phyloP scores from a whole-genome alignment of 2,888 invertebrate genomes.

The Ophion slaviceki region DNA sequence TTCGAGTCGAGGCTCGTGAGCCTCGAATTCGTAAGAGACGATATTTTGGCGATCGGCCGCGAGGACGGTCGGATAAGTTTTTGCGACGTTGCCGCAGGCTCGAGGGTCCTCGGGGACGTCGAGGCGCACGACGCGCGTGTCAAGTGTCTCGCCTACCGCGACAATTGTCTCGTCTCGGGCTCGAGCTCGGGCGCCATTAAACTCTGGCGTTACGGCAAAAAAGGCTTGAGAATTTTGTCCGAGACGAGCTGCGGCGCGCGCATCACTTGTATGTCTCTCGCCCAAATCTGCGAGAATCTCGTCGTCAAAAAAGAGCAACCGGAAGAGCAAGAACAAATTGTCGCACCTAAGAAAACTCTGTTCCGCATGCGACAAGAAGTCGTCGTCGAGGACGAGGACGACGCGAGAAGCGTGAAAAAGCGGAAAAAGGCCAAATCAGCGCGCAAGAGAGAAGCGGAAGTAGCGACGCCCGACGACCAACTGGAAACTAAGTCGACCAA shows the following conservation, averaged over 20 bases:
- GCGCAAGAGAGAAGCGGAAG: slow-evolving; percentile 42
- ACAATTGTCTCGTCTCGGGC: slow-evolving; percentile 87
- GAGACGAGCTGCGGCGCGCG: slow-evolving; percentile 86
- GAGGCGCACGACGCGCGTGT: slow-evolving; percentile 88
- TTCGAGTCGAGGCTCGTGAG: slow-evolving; percentile 89
- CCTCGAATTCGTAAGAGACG: slow-evolving; percentile 88
- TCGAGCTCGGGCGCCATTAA: slow-evolving; percentile 93
- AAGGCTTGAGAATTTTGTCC: slow-evolving; percentile 81
- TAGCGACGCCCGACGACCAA: background rate
- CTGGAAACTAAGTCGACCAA: background rate
- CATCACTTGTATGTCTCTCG: slow-evolving; percentile 89
- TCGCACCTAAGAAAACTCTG: slow-evolving; percentile 59
- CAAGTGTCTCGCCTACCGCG: slow-evolving; percentile 87
- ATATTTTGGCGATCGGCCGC: slow-evolving; percentile 88
- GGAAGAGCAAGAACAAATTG: slow-evolving; percentile 48
- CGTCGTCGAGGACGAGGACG: slow-evolving; percentile 73
- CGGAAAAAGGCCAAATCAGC: slow-evolving; percentile 54
- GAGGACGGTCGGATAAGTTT: slow-evolving; percentile 90
- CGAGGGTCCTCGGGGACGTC: slow-evolving; percentile 78
- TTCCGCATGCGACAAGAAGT: slow-evolving; percentile 73
- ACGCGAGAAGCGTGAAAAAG: slow-evolving; percentile 54
- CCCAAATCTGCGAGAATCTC: slow-evolving; percentile 72
- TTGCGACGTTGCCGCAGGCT: slow-evolving; percentile 85
- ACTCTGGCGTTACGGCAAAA: slow-evolving; percentile 86
- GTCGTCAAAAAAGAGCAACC: slow-evolving; percentile 61